Percentiles rank a stretch among this genome's conserved stretches.
These are phyloP conservation scores for Crypturellus tataupa DNA, from an alignment of 2,797 vertebrate genomes.

Conservation along the genomic window DNA sequence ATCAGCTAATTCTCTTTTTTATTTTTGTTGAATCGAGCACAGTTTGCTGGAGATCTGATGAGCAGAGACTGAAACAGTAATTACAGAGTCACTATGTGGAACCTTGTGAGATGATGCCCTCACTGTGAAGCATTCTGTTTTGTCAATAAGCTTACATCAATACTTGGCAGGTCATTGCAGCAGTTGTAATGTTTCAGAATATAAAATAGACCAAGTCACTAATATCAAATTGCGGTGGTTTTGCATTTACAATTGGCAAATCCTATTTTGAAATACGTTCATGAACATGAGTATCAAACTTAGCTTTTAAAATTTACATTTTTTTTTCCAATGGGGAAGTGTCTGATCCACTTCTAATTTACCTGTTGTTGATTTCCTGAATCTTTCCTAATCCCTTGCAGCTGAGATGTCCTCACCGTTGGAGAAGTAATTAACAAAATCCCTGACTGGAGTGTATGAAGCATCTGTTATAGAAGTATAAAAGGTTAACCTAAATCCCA, in stretches of 20 bases:
- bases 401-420: slow-evolving; percentile 65
- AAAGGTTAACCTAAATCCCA: slow-evolving; percentile 78
- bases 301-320: slow-evolving; percentile 75
- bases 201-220: slow-evolving; percentile 74
- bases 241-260: slow-evolving; percentile 79
- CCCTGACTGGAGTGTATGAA: slow-evolving; percentile 44
- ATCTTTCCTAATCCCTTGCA: slow-evolving; percentile 73
- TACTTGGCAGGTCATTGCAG: slow-evolving; percentile 77
- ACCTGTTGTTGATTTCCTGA: slow-evolving; percentile 77
- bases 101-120: slow-evolving; percentile 66
- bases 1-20: slow-evolving; percentile 36
- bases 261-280: slow-evolving; percentile 76
- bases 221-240: slow-evolving; percentile 69
- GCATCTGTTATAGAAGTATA: slow-evolving; percentile 72
- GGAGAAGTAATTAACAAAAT: slow-evolving; percentile 79
- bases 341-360: slow-evolving; percentile 78
- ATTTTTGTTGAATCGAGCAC: background rate
- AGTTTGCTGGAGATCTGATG: slow-evolving; percentile 19
- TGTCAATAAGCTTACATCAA: slow-evolving; percentile 78
- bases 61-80: slow-evolving; percentile 54
- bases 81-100: slow-evolving; percentile 59
- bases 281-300: slow-evolving; percentile 74
- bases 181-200: slow-evolving; percentile 75
- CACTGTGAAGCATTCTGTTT: slow-evolving; percentile 76
- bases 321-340: slow-evolving; percentile 52